phyloP scores from a whole-genome alignment of 37 sponge, comb jelly and placozoan species.

The Crambe crambe region DNA sequence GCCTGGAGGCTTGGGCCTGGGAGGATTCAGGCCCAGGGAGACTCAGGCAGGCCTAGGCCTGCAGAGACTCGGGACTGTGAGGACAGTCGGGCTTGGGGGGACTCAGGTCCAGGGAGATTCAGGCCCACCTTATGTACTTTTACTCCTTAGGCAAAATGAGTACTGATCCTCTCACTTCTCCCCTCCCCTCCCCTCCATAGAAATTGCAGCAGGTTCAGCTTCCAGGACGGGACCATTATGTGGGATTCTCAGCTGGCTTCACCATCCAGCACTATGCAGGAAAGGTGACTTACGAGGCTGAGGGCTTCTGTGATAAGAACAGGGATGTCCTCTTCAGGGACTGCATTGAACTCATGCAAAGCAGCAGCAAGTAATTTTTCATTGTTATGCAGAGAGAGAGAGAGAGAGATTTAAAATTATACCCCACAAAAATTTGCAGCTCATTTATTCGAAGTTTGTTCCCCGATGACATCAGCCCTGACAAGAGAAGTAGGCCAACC shows the following conservation, averaged over 20 bases:
- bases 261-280: constrained; percentile 95
- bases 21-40: no score
- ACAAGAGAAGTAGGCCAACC: constrained; percentile 82
- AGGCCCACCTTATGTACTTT: no score
- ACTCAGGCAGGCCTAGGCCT: no score
- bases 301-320: constrained; percentile 94
- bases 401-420: not conserved
- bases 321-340: constrained; percentile 94
- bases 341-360: constrained; percentile 93
- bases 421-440: constrained; percentile 46
- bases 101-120: no score
- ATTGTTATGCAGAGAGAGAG: not conserved
- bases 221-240: constrained; percentile 84
- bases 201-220: constrained; percentile 79
- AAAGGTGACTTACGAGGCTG: constrained; percentile 93
- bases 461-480: constrained; percentile 84
- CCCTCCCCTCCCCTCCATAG: constrained; percentile 48
- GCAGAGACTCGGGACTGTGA: no score
- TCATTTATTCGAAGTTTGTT: constrained; percentile 83
- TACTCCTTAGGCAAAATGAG: no score
- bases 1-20: no score
- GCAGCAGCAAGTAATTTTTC: constrained; percentile 54
- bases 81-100: no score
- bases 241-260: constrained; percentile 93
- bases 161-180: no score